Evolutionary conservation across 2,888 invertebrate species (phyloP).

Genomic region (Carcina quercana): DNA sequence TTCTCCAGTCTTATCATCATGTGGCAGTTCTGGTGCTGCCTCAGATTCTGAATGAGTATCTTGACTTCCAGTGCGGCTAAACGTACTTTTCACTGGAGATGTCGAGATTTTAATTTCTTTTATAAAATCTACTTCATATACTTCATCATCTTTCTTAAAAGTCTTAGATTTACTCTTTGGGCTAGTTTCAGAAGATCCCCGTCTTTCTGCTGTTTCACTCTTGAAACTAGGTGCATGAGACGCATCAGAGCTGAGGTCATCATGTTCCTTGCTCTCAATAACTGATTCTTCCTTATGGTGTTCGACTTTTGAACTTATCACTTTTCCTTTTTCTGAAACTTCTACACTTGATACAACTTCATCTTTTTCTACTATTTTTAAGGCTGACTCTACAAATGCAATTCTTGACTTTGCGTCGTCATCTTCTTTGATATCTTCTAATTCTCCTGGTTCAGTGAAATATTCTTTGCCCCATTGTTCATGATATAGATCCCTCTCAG

Average conservation of each 20-base stretch:
- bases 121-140: conserved; percentile 68
- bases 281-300: conserved; percentile 65
- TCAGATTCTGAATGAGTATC: conserved; percentile 74
- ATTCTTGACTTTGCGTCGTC: conserved; percentile 51
- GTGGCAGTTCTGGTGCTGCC: conserved; percentile 65
- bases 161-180: conserved; percentile 64
- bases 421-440: conserved; percentile 62
- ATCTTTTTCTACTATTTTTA: conserved; percentile 63
- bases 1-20: conserved; percentile 54
- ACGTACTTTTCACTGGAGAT: conserved; percentile 63
- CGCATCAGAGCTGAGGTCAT: conserved; percentile 63
- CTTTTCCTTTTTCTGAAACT: conserved; percentile 61
- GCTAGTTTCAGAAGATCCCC: conserved; percentile 55
- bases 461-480: conserved; percentile 73
- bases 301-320: conserved; percentile 59
- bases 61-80: conserved; percentile 71
- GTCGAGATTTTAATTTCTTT: conserved; percentile 71
- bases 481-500: conserved; percentile 66
- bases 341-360: conserved; percentile 59
- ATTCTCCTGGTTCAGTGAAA: conserved; percentile 62
- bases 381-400: conserved; percentile 56
- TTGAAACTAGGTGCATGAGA: conserved; percentile 63
- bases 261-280: conserved; percentile 67
- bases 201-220: conserved; percentile 53
- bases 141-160: conserved; percentile 65